phyloP scores from a whole-genome alignment of 2,888 invertebrate species.

The Tupiocoris notatus region DNA sequence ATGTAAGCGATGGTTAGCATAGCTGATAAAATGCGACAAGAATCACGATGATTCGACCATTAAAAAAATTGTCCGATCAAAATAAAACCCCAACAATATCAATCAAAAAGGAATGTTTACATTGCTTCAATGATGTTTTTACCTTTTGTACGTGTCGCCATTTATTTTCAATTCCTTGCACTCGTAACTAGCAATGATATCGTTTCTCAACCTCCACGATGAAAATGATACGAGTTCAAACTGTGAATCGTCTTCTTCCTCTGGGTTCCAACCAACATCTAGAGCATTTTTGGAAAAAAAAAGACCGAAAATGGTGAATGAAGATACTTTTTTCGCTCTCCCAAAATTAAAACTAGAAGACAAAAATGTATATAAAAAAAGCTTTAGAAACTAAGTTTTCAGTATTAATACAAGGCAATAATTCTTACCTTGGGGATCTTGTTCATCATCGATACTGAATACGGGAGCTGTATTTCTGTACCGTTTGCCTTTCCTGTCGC shows the following conservation, averaged over 20 bases:
- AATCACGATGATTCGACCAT: too few relatives aligned
- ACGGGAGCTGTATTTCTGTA: constrained; percentile 89
- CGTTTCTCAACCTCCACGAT: constrained; percentile 77
- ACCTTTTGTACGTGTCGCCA: constrained; percentile 79
- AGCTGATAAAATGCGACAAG: too few relatives aligned
- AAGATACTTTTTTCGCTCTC: too few relatives aligned
- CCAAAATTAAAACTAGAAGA: too few relatives aligned
- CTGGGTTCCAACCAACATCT: constrained; percentile 55
- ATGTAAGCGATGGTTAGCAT: too few relatives aligned
- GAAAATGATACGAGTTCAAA: constrained; percentile 79
- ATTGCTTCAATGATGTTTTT: constrained; percentile 44
- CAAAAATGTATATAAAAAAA: too few relatives aligned
- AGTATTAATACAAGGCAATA: too few relatives aligned
- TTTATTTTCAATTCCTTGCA: constrained; percentile 91
- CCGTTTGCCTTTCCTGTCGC: constrained; percentile 71
- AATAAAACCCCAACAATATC: too few relatives aligned
- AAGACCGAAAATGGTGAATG: too few relatives aligned
- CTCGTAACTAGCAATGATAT: constrained; percentile 80
- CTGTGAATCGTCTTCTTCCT: constrained; percentile 61
- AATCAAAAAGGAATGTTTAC: too few relatives aligned
- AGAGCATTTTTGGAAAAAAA: too few relatives aligned
- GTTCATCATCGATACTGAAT: constrained; percentile 90
- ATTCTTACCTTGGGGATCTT: constrained; percentile 60
- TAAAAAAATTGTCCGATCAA: too few relatives aligned
- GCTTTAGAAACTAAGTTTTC: not conserved